Evolutionary conservation across 2,888 invertebrate species (phyloP).

Genomic region (Scaptodrosophila latifasciaeformis): DNA sequence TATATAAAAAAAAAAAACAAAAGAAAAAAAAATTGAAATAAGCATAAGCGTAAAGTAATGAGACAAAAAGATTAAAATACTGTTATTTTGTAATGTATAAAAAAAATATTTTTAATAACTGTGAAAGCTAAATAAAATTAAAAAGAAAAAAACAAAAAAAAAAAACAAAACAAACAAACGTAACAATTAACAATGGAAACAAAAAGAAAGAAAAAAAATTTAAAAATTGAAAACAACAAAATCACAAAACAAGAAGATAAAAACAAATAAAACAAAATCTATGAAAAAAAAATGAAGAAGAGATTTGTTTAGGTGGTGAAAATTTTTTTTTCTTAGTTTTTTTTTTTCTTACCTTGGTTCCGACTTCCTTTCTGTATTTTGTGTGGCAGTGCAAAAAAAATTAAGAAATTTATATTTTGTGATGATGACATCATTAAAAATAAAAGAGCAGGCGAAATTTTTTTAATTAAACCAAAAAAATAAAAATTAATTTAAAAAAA

Average conservation of each 20-base stretch:
- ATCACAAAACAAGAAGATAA: slow-evolving; percentile 41
- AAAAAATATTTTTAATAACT: slow-evolving; percentile 75
- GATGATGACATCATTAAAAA: slow-evolving; percentile 73
- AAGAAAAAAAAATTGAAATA: slow-evolving; percentile 34
- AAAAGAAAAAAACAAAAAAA: slow-evolving; percentile 53
- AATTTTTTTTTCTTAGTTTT: slow-evolving; percentile 45
- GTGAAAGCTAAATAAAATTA: slow-evolving; percentile 75
- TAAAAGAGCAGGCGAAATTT: slow-evolving; percentile 4
- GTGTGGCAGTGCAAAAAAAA: slow-evolving; percentile 46
- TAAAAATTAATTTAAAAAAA: slow-evolving; percentile 11
- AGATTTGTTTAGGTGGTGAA: no score
- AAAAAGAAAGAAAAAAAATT: slow-evolving; percentile 17
- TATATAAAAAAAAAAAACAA: slow-evolving; percentile 41
- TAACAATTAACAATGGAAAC: slow-evolving; percentile 43
- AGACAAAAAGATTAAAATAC: slow-evolving; percentile 66
- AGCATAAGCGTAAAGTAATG: slow-evolving; percentile 58
- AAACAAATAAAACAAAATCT: slow-evolving; percentile 58
- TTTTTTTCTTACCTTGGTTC: slow-evolving; percentile 35
- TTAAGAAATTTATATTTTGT: slow-evolving; percentile 44
- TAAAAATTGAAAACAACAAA: slow-evolving; percentile 33
- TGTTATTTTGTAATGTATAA: slow-evolving; percentile 76
- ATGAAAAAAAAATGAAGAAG: slow-evolving; percentile 46
- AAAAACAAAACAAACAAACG: no score
- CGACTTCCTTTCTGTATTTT: slow-evolving; percentile 32
- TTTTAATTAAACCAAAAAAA: background rate